Base-by-base conservation (phyloP, 1,140 invertebrate genomes). In the Solenopsis invicta region DNA sequence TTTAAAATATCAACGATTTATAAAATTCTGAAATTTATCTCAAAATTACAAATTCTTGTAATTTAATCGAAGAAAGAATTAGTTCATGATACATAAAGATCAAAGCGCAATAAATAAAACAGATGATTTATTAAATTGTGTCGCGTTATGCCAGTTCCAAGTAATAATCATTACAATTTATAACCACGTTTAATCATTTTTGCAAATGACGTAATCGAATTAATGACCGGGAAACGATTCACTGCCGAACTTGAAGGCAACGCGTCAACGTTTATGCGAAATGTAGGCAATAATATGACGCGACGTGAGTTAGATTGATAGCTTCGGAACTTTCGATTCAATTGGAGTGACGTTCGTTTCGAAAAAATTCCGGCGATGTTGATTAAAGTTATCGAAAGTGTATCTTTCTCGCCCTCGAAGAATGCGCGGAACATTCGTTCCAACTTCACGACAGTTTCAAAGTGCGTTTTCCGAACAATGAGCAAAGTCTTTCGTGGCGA, bases 261-360 rank as follows among this genome's bases (percentile, higher is more conserved):
- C 29, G n/a, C 37, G 50, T 85, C 45, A 56, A 85, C 82, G 34
- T 85, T 85, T 76, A 78, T 64, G 75, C 50, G 71, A 66, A 77
- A 62, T 76, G 64, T 69, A 56, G 29, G 21, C 77, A 72, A 74
- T 66, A 74, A 86, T 81, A 67, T 88, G 66, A 71, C 62, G 61
- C 74, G 56, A 69, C 67, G 59, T 62, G 72, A 86, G 71, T 86
- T 90, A 90, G 87, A 91, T 91, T 86, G 89, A 89, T 66, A 67
- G 84, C 75, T 84, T 62, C 45, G 48, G 4, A 45, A 16, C 45
- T 76, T 72, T 50, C 41, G 76, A 41, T 72, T 56, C 86, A 78
- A 86, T 88, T 81, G 86, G 45, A 45, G 72, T 76, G 71, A 74
- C 12, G 52, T 74, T 72, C 67, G 69, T 66, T 48, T 37, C 4